Evolutionary conservation across 2,888 invertebrate genomes (phyloP), one percentile per base, ranked within the genome.

Genomic region (Campaea margaritaria): DNA sequence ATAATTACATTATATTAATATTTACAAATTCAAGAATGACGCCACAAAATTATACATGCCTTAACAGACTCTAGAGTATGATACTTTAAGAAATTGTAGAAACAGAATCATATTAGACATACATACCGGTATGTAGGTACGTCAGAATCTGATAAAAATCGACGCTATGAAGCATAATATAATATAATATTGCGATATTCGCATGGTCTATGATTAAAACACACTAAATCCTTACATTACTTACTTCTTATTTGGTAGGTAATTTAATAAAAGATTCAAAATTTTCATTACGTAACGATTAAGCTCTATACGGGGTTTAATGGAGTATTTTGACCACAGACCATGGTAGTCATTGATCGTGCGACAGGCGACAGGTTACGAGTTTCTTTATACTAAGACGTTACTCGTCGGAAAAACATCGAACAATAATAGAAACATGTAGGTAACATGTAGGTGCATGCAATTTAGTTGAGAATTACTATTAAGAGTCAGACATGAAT

Each of bases 301-400:
- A 86, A 86, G 85, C 83, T 85, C 83, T 82, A 83, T 72, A 72
- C 70, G 81, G 81, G 82, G 81, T 82, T 81, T 72, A 68, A 73
- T 28, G 67, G 60, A 69, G 69, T 73, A 56, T 64, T 74, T 76
- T 72, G 68, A 73, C 69, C 75, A 77, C 73, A 76, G 78, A 79
- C 75, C 77, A 78, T 69, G 70, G 44, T 49, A 68, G 63, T 68
- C 63, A 66, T 62, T 67, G 61, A 63, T 57, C 49, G 27, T 52
- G 31, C 45, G 10, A 60, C 55, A 41, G 56, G 51, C 59, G 62
- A 43, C 53, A 48, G 45, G 34, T 34, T n/a, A 21, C 21, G 34
- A 12, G 36, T 2, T 2, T 12, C 12, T 36, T 12, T 2, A 36
- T 10, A 36, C 10, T 31, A 9, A 1, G 41, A 13, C 36, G n/a